phyloP scores from a whole-genome alignment of 2,797 vertebrate genomes.

The Melopsittacus undulatus region DNA sequence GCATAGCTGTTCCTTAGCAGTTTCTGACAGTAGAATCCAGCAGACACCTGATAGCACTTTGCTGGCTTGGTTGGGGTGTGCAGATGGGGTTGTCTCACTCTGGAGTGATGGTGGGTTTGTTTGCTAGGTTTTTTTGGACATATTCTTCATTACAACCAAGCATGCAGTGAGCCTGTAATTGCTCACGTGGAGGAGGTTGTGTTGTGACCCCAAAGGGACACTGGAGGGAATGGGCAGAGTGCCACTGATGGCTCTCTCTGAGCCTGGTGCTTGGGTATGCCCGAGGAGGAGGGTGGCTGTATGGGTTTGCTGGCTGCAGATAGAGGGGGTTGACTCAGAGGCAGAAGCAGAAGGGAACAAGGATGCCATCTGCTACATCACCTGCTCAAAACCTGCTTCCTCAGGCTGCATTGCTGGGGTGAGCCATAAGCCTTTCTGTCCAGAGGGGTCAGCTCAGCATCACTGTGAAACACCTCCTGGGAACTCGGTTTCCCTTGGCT shows the following conservation, averaged over 20 bases:
- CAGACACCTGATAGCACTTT: not conserved
- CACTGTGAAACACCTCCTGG: not conserved
- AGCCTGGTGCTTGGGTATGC: not conserved
- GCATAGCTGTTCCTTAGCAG: not conserved
- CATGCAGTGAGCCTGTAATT: not conserved
- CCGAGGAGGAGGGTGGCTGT: not conserved
- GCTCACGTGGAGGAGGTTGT: accelerated
- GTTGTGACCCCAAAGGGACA: not conserved
- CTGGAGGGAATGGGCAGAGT: not conserved
- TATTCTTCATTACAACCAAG: not conserved
- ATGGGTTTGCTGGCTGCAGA: accelerated
- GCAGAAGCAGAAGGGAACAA: not conserved
- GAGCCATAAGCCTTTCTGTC: not conserved
- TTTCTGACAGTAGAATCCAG: not conserved
- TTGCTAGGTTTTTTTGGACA: not conserved
- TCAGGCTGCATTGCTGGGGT: not conserved
- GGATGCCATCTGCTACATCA: not conserved
- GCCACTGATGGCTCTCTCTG: accelerated
- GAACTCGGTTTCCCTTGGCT: accelerated
- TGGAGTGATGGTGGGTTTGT: not conserved
- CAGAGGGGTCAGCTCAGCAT: not conserved
- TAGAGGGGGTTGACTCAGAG: not conserved
- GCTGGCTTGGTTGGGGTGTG: not conserved
- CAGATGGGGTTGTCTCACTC: not conserved
- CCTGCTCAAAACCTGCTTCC: not conserved